Evolutionary conservation across 2,888 invertebrate species (phyloP).

Genomic region (Leptogaster cylindrica): DNA sequence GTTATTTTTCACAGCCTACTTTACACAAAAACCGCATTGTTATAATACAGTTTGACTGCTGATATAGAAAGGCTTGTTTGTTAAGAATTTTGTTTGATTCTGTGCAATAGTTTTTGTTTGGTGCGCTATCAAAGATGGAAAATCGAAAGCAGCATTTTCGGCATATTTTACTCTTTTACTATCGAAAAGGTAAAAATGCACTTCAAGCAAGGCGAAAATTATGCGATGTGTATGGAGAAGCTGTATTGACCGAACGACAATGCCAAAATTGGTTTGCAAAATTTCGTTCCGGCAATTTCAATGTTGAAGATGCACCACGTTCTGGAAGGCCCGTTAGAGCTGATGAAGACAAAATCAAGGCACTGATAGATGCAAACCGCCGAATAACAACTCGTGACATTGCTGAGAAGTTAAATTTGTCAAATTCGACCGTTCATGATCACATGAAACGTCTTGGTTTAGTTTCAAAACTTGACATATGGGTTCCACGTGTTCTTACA

Average conservation of each 20-base stretch:
- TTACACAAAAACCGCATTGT: no score
- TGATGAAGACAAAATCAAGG: constrained; percentile 11
- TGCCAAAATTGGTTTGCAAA: constrained; percentile 50
- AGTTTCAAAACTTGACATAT: constrained; percentile 24
- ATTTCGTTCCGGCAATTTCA: constrained; percentile 50
- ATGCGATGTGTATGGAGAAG: constrained; percentile 48
- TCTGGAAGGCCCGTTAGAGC: constrained; percentile 33
- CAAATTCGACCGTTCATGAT: constrained; percentile 19
- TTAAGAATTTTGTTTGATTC: no score
- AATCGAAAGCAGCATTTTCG: constrained; percentile 35
- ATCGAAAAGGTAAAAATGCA: constrained; percentile 27
- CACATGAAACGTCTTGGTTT: neutral
- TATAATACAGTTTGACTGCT: no score
- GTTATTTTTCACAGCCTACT: no score
- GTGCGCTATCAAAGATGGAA: no score
- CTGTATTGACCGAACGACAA: constrained; percentile 48
- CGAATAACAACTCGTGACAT: neutral
- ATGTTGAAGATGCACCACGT: constrained; percentile 49
- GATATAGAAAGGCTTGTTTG: no score
- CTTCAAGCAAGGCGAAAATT: constrained; percentile 44
- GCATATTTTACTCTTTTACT: constrained; percentile 49
- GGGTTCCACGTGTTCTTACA: constrained; percentile 24
- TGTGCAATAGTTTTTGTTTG: no score
- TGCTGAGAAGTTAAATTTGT: neutral
- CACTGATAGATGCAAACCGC: neutral